Conservation (phyloP, 2,797 vertebrate species). For the Chloroceryle inda region DNA sequence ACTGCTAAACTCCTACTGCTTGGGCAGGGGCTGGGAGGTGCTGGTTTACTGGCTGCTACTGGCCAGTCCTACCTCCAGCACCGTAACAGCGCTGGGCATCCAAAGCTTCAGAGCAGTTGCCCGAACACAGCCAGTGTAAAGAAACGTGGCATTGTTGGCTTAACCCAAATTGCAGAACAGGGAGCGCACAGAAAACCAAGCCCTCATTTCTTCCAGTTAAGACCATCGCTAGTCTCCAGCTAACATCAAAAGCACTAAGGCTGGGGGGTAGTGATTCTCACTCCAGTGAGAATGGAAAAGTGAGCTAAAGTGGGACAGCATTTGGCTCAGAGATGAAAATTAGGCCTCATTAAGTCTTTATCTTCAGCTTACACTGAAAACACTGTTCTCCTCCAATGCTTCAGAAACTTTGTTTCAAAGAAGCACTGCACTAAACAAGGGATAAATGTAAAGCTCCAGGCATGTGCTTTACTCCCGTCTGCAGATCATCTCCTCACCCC, state of each 20-base stretch:
- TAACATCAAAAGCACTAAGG: slow-evolving; percentile 40
- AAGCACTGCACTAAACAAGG: not conserved
- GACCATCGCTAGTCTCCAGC: not conserved
- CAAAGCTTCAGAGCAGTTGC: not conserved
- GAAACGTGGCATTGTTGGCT: not conserved
- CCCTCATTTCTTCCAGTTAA: not conserved
- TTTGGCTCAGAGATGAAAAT: slow-evolving; percentile 45
- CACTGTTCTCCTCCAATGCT: not conserved
- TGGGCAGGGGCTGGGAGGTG: not conserved
- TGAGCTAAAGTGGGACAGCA: slow-evolving; percentile 25
- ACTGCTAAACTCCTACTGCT: not conserved
- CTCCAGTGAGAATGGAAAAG: slow-evolving; percentile 18
- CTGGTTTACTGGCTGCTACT: accelerated
- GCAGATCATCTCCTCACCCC: not conserved
- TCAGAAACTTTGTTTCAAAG: slow-evolving; percentile 25
- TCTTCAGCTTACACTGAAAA: slow-evolving; percentile 20
- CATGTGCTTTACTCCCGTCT: not conserved
- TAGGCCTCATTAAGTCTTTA: slow-evolving; percentile 49
- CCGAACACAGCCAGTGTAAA: not conserved
- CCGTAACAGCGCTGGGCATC: not conserved
- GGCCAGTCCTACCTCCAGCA: not conserved
- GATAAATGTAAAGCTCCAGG: not conserved
- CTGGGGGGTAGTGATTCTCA: slow-evolving; percentile 19
- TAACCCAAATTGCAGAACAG: not conserved
- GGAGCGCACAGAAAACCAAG: not conserved